Percentiles rank a stretch among this genome's conserved stretches.
These are phyloP conservation scores for Struthidea cinerea DNA, from an alignment of 2,113 vertebrate genomes.

Conservation along the genomic window DNA sequence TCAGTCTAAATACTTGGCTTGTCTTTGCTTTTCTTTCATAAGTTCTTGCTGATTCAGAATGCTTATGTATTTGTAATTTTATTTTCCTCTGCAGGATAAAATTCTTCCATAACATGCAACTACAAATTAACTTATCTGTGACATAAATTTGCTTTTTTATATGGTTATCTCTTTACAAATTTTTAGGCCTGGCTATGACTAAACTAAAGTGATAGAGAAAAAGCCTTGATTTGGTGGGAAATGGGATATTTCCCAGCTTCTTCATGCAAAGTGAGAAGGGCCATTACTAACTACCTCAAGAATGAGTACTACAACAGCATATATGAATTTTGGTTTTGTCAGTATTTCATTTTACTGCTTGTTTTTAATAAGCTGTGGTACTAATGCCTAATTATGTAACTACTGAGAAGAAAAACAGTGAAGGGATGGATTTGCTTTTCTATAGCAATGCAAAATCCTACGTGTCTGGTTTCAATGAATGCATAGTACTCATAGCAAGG, in stretches of 20 bases:
- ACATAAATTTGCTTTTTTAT: background rate
- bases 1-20: background rate
- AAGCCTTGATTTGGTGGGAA: background rate
- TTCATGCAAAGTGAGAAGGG: background rate
- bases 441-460: background rate
- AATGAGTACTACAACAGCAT: background rate
- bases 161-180: background rate
- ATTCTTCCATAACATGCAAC: background rate
- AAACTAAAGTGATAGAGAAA: background rate
- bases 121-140: background rate
- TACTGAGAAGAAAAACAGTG: background rate
- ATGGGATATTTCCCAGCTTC: background rate
- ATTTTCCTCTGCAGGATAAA: background rate
- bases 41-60: background rate
- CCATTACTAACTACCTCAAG: background rate
- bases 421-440: background rate
- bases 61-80: background rate
- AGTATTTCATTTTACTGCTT: background rate
- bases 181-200: background rate
- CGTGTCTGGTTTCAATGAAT: background rate
- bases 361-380: background rate
- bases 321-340: background rate
- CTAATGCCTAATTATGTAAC: background rate
- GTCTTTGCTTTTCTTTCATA: background rate
- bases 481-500: rapidly evolving